Conservation (phyloP, 2,797 vertebrate species). For the Cyclura pinguis region DNA sequence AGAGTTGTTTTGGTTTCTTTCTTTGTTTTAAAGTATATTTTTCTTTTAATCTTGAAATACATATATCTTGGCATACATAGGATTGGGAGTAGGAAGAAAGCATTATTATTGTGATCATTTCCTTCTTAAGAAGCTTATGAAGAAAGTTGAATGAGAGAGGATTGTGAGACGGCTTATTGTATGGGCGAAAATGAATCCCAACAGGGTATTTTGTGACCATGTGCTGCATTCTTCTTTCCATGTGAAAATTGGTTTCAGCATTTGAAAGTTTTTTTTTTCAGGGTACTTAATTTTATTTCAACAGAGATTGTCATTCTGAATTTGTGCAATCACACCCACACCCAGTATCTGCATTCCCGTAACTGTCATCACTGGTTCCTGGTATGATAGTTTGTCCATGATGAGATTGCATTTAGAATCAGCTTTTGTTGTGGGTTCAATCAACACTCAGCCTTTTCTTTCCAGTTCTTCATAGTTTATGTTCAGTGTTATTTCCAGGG, state of each 20-base stretch:
- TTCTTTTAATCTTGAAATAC: too few species aligned
- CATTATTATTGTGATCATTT: neutral
- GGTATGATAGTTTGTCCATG: neutral
- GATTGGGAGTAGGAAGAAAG: too few species aligned
- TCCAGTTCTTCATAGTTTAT: neutral
- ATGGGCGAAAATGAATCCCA: neutral
- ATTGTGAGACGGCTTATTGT: neutral
- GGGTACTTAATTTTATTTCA: neutral
- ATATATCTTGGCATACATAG: too few species aligned
- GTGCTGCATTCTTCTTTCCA: neutral
- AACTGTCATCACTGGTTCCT: neutral
- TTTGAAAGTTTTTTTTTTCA: neutral
- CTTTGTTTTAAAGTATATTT: neutral
- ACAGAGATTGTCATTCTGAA: conserved; percentile 4
- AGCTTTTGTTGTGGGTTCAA: neutral
- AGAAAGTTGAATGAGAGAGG: neutral
- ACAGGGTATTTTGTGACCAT: neutral
- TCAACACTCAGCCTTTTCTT: neutral
- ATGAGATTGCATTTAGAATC: neutral
- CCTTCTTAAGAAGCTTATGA: neutral
- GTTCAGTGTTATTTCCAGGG: neutral
- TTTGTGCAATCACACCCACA: neutral
- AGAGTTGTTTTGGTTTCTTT: neutral
- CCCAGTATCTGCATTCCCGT: neutral
- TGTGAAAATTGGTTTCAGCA: neutral